phyloP scores from a whole-genome alignment of 2,797 vertebrate species.

The Smutsia gigantea region DNA sequence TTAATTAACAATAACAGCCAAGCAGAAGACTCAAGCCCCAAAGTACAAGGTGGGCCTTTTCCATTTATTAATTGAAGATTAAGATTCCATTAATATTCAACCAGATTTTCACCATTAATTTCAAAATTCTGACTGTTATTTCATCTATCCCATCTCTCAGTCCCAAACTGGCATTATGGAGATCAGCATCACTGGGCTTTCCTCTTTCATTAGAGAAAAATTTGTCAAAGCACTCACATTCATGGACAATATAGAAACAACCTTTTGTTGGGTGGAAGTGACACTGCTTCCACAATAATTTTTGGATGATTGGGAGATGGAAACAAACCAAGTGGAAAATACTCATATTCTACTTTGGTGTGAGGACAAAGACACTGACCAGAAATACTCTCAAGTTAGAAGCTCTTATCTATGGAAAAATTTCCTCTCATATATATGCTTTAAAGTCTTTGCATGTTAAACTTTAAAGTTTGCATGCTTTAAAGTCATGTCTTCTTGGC shows the following conservation, averaged over 20 bases:
- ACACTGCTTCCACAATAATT: neutral
- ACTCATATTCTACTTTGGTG: neutral
- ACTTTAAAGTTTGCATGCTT: neutral
- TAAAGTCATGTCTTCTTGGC: slow-evolving; percentile 22
- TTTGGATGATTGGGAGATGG: neutral
- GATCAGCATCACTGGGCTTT: neutral
- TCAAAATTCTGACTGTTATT: neutral
- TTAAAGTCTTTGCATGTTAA: slow-evolving; percentile 10
- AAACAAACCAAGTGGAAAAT: slow-evolving; percentile 20
- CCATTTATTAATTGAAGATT: neutral
- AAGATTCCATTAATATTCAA: neutral
- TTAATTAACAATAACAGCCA: neutral
- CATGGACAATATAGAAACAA: neutral
- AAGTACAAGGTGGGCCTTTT: neutral
- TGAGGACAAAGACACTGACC: neutral
- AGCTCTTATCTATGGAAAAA: neutral
- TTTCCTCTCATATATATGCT: neutral
- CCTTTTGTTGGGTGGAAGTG: neutral
- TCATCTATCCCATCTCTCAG: neutral
- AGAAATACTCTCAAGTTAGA: neutral
- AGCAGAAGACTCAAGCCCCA: neutral
- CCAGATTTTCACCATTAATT: neutral
- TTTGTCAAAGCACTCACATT: neutral
- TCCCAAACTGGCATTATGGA: neutral
- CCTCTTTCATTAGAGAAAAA: neutral